These are phyloP conservation scores for Tiliqua scincoides DNA, from an alignment of 2,113 vertebrate genomes.

Conservation along the genomic window DNA sequence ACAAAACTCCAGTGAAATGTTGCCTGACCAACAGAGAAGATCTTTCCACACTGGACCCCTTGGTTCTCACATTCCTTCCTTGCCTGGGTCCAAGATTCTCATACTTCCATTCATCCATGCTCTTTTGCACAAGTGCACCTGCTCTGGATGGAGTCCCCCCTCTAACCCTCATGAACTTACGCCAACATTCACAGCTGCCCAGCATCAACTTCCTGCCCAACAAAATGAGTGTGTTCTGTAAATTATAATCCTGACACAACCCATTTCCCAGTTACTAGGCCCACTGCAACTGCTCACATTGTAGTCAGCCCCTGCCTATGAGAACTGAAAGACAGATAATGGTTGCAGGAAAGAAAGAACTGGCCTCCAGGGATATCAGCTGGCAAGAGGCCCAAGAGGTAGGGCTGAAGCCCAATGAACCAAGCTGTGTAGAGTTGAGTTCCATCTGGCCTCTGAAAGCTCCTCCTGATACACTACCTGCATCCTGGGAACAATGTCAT, in stretches of 20 bases:
- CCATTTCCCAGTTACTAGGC: not conserved
- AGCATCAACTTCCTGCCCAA: not conserved
- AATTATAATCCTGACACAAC: conserved; percentile 1
- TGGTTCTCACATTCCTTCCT: no score
- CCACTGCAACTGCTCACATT: not conserved
- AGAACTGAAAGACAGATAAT: not conserved
- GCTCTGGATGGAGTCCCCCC: not conserved
- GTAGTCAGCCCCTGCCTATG: not conserved
- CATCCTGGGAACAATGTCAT: no score
- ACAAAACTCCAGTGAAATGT: accelerated
- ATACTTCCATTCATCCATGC: not conserved
- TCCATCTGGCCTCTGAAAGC: not conserved
- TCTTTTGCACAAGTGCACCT: not conserved
- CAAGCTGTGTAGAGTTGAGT: not conserved
- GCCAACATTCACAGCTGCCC: no score
- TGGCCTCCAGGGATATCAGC: no score
- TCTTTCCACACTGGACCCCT: not conserved
- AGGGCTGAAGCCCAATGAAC: not conserved
- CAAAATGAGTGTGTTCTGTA: not conserved
- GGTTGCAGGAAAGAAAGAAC: not conserved
- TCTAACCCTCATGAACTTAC: not conserved
- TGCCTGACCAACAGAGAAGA: not conserved
- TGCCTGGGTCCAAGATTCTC: not conserved
- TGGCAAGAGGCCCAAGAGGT: not conserved
- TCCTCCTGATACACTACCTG: not conserved